A percentile compares a stretch with the other conserved stretches of the same genome.
Evolutionary conservation across 1,140 invertebrate genomes (phyloP).

Genomic region (Pseudomyrmex concolor): DNA sequence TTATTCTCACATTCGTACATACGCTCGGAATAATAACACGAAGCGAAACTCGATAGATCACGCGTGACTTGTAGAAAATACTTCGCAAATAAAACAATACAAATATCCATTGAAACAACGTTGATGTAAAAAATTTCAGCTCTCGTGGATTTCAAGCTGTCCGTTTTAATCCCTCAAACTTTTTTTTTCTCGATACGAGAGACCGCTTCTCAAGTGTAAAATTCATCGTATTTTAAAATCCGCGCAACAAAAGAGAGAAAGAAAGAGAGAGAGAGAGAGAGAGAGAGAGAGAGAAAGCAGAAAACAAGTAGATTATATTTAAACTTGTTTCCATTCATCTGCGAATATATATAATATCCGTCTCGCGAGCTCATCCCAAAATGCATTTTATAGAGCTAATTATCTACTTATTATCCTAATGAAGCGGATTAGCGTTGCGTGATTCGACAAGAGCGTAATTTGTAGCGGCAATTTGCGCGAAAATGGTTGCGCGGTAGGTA

Average conservation of each 20-base stretch:
- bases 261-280: too few relatives aligned
- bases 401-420: conserved; percentile 25
- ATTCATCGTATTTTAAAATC: conserved; percentile 1
- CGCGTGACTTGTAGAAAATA: neutral
- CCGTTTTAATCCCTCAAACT: too few relatives aligned
- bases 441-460: conserved; percentile 44
- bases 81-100: conserved; percentile 15
- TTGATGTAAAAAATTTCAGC: neutral
- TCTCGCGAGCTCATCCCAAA: neutral
- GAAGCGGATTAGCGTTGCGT: conserved; percentile 21
- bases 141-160: too few relatives aligned
- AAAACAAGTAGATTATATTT: neutral
- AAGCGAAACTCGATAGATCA: neutral
- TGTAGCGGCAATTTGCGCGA: conserved; percentile 15
- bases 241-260: neutral
- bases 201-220: neutral
- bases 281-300: too few relatives aligned
- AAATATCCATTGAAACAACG: conserved; percentile 1
- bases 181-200: too few relatives aligned
- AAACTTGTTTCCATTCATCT: neutral
- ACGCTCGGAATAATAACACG: conserved; percentile 13
- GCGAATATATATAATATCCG: too few relatives aligned
- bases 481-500: neutral
- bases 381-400: conserved; percentile 17
- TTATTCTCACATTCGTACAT: neutral